Base-by-base conservation (phyloP, 2,888 invertebrate species). In the Drosophila imparisetae region DNA sequence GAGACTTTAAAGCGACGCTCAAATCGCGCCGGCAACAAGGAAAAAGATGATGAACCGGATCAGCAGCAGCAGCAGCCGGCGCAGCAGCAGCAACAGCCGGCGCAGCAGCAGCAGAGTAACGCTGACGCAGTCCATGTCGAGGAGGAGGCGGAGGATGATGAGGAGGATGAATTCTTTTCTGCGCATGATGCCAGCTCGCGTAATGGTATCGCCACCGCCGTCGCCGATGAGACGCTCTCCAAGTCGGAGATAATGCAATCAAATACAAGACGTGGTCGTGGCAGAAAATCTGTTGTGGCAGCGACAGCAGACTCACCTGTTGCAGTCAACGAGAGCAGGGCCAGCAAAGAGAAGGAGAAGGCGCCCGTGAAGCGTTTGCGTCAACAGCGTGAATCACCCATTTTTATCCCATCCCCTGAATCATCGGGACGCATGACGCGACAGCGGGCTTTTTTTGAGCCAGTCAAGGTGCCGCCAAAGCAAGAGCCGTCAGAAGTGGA, bases 371-470 rank as follows among this genome's bases (percentile, higher is more conserved):
- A 92, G 68, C 89, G 92, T 4, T 79, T 88, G 3, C 84, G 92
- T 13, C 92, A 92, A 90, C 92, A 92, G 90, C 92, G 92, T 70
- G 92, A 89, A 92, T 93, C 90, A 45, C 91, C 84, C 45, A 92
- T 83, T 76, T 92, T 93, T 81, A 91, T 92, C 73, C 92, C 92
- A 2, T 92, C 92, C 1, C 91, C 92, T 0, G 92, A 93, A 54
- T 92, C 92, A 11, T 92, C 92, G 0, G 93, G 93, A 0, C 91
- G 92, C 13, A 92, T 92, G 92, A 93, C 92, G 36, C 78, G 92
- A 29, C 92, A 92, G 69, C 86, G 92, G 32, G 92, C 92, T 54
- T 93, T 93, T 81, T 93, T 93, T 80, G 92, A 93, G 69, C 92
- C 92, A 0, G 92, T 93, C 4, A 93, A 93, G 78, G 91, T 93